Conservation (phyloP, 2,797 vertebrate species). For the Cossypha dichroa region DNA sequence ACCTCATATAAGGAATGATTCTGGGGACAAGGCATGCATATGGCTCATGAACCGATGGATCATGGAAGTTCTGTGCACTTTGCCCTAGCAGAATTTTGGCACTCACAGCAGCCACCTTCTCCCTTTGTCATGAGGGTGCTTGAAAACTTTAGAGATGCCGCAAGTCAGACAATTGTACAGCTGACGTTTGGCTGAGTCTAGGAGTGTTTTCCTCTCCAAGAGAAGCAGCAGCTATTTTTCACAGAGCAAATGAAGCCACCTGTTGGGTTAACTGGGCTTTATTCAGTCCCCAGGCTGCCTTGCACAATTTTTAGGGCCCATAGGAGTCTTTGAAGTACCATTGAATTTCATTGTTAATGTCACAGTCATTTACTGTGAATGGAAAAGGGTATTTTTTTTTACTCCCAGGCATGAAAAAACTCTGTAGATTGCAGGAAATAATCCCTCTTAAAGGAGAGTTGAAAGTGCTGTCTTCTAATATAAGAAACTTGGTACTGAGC, state of each 20-base stretch:
- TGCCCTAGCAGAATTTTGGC: background rate
- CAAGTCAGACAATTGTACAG: background rate
- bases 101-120: fast-evolving
- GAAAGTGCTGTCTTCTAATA: conserved; percentile 10
- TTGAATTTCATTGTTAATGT: conserved; percentile 59
- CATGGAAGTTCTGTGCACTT: background rate
- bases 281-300: background rate
- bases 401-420: conserved; percentile 23
- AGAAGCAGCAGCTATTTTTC: conserved; percentile 23
- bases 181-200: background rate
- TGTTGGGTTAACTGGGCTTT: conserved; percentile 19
- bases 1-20: background rate
- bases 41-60: background rate
- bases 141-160: background rate
- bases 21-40: fast-evolving
- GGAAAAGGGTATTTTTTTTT: conserved; percentile 19
- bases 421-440: conserved; percentile 26
- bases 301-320: conserved; percentile 18
- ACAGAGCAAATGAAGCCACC: conserved; percentile 28
- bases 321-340: conserved; percentile 56
- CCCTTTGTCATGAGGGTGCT: background rate
- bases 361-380: conserved; percentile 49
- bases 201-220: background rate
- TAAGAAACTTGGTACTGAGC: background rate
- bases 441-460: conserved; percentile 11